phyloP scores from a whole-genome alignment of 2,113 vertebrate genomes.

The Lamprologus ornatipinnis region DNA sequence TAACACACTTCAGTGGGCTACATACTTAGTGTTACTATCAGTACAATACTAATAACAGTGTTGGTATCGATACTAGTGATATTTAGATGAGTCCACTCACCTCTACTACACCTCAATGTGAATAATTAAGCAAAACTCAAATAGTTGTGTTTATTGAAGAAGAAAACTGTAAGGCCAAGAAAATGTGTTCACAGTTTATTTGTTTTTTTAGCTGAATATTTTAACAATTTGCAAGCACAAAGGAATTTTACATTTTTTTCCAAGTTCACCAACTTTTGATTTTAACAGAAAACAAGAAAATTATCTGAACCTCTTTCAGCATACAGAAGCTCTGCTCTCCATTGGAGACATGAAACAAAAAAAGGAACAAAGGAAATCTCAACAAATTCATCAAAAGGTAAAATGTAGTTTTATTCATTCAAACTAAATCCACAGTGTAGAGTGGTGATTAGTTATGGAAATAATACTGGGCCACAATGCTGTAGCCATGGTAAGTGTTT shows the following conservation, averaged over 20 bases:
- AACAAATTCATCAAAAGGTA: not conserved
- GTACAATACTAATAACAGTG: not conserved
- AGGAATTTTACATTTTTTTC: not conserved
- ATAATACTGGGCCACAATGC: not conserved
- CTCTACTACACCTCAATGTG: not conserved
- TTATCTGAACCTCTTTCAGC: not conserved
- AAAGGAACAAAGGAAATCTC: constrained; percentile 18
- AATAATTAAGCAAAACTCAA: not conserved
- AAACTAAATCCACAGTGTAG: not conserved
- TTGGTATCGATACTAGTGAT: not conserved
- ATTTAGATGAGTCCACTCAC: not conserved
- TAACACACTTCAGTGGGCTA: not conserved
- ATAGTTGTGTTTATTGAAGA: constrained; percentile 53
- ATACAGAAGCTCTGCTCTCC: not conserved
- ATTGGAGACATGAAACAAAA: not conserved
- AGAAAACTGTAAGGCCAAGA: not conserved
- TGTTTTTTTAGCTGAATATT: not conserved
- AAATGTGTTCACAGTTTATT: constrained; percentile 6
- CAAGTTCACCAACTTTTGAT: constrained; percentile 5
- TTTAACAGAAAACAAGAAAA: not conserved
- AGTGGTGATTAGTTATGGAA: not conserved
- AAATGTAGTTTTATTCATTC: not conserved
- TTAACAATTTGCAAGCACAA: not conserved
- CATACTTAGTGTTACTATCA: not conserved
- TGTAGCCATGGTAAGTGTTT: not conserved